Conservation (phyloP, 2,113 vertebrate genomes). For the Alouatta palliata region DNA sequence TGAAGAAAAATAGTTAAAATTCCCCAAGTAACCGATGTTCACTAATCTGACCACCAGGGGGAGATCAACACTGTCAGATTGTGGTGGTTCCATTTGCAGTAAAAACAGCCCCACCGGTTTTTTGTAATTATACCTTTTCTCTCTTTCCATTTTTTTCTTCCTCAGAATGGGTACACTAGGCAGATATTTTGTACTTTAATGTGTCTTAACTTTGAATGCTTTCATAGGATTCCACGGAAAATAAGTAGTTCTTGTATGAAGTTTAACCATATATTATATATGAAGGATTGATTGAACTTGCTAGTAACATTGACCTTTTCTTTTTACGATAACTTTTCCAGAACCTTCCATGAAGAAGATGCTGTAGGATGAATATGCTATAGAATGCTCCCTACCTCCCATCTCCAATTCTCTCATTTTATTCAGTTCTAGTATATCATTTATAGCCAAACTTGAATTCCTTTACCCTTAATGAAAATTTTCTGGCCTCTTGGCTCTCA, state of each 20-base stretch:
- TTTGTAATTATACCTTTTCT: not conserved
- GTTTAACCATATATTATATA: not conserved
- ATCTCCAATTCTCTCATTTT: not conserved
- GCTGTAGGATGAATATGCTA: not conserved
- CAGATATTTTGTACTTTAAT: not conserved
- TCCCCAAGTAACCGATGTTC: not conserved
- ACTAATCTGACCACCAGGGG: constrained; percentile 23
- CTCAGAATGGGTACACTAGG: not conserved
- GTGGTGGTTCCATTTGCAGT: not conserved
- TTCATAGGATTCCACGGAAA: constrained; percentile 16
- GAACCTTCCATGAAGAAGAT: not conserved
- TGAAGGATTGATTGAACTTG: not conserved
- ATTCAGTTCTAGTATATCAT: not conserved
- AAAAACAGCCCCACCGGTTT: not conserved
- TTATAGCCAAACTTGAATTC: not conserved
- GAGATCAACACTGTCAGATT: not conserved
- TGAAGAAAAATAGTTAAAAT: not conserved
- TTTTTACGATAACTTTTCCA: not conserved
- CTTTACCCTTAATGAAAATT: not conserved
- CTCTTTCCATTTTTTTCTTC: not conserved
- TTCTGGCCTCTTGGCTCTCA: not conserved
- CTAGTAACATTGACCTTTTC: not conserved
- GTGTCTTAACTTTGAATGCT: not conserved
- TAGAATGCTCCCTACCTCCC: not conserved
- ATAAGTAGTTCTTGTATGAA: not conserved